These are phyloP conservation scores for Arizona elegans DNA, from an alignment of 2,113 vertebrate species.

Conservation along the genomic window DNA sequence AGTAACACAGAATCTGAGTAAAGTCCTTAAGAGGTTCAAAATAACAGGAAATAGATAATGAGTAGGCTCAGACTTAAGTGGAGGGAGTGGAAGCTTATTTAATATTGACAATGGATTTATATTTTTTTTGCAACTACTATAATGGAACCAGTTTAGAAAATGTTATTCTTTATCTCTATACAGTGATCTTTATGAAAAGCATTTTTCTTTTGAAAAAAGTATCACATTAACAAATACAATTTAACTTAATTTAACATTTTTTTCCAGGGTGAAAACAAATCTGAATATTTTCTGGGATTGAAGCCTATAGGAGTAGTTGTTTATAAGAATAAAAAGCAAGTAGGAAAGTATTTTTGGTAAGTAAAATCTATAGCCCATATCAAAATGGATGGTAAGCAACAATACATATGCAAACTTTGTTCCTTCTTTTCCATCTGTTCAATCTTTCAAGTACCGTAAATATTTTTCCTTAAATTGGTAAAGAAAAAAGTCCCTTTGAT, in stretches of 20 bases:
- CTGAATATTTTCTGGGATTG: conserved; percentile 89
- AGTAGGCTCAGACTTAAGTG: conserved; percentile 7
- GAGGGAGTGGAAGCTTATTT: neutral
- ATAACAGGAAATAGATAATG: conserved; percentile 17
- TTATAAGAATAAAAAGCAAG: conserved; percentile 90
- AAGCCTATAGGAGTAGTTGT: conserved; percentile 86
- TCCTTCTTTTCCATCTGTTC: neutral
- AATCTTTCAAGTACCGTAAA: neutral
- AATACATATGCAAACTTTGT: neutral
- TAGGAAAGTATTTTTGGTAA: conserved; percentile 94
- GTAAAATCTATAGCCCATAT: conserved; percentile 47
- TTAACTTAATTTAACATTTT: conserved; percentile 33
- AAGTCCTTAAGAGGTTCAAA: conserved; percentile 23
- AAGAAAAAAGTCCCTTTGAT: neutral
- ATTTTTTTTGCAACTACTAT: neutral
- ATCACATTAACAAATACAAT: neutral
- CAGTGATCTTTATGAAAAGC: neutral
- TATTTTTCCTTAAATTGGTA: neutral
- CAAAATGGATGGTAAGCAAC: neutral
- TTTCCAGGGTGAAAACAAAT: conserved; percentile 85
- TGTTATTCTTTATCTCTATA: neutral
- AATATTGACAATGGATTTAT: neutral
- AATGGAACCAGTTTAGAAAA: neutral
- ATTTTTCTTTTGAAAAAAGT: neutral
- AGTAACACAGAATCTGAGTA: conserved; percentile 31